Evolutionary conservation across 2,888 invertebrate genomes (phyloP), one percentile per base, ranked within the genome.

Genomic region (Synergus itoensis): DNA sequence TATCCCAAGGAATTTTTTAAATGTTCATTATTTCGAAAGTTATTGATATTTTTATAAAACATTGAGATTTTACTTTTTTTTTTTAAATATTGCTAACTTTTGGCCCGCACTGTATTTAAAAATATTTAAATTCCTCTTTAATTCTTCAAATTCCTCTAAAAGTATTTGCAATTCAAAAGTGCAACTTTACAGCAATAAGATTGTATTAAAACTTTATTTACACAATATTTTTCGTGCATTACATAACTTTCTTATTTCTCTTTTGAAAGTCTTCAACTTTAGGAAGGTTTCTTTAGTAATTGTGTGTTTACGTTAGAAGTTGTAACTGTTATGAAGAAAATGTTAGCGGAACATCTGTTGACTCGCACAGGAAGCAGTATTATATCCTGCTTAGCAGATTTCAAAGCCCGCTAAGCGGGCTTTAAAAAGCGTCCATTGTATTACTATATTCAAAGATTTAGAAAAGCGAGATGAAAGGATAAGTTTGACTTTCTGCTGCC

Each of bases 381-480:
- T 36, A 73, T n/a, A 73, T 48, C 45, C 28, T 48, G 48, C 48
- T 69, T 69, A 48, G 67, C 67, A 69, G 45, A 45, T 45, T 45
- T 48, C 45, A 45, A 69, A 69, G 28, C 45, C 67, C 28, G 16
- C 67, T 69, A 28, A 69, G 45, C 48, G 16, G 73, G 48, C 28
- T 73, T 48, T 73, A 36, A 36, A 73, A 73, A 48, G 73, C 16
- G 28, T n/a, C 28, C 21, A n/a, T 60, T 60, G 11, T 60, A 73
- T 73, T 73, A 73, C 73, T 73, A 73, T 73, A 73, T 73, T 48
- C 48, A n/a, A 48, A 73, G 48, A 73, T 73, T 73, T 73, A 73
- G 73, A 48, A 73, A 73, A 53, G 60, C 60, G 60, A 60, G 18
- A 60, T 53, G 48, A 73, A 28, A 73, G 48, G 36, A 73, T 73